A percentile compares a stretch with the other conserved stretches of the same genome.
phyloP scores from a whole-genome alignment of 2,888 invertebrate genomes.

The Drosophila helvetica region DNA sequence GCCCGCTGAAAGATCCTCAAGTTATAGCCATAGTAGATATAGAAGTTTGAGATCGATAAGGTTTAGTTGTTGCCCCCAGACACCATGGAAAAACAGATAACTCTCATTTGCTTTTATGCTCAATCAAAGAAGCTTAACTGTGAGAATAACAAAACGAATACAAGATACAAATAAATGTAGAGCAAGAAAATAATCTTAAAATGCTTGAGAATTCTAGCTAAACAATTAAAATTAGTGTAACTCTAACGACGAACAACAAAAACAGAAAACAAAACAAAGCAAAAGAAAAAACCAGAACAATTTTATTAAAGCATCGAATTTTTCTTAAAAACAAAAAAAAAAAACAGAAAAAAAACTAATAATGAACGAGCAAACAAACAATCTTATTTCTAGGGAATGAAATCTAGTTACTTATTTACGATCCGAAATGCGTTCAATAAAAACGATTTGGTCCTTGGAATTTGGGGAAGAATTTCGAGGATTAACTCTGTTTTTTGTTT shows the following conservation, averaged over 20 bases:
- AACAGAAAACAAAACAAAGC: conserved; percentile 25
- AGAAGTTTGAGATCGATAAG: conserved; percentile 48
- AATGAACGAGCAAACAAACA: conserved; percentile 66
- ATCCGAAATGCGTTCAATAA: conserved; percentile 33
- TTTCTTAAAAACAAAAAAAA: conserved; percentile 58
- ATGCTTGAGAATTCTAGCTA: conserved; percentile 58
- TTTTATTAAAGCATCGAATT: conserved; percentile 79
- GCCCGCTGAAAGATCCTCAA: neutral
- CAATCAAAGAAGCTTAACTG: conserved; percentile 84
- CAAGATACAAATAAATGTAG: conserved; percentile 47
- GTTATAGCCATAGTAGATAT: conserved; percentile 41
- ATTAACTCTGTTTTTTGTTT: conserved; percentile 77
- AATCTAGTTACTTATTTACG: conserved; percentile 34
- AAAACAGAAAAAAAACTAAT: conserved; percentile 20
- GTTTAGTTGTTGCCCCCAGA: conserved; percentile 41
- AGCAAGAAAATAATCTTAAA: conserved; percentile 34
- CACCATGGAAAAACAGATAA: conserved; percentile 34
- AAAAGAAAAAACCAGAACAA: conserved; percentile 42
- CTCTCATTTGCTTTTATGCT: conserved; percentile 83
- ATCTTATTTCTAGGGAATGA: conserved; percentile 68
- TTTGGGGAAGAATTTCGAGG: conserved; percentile 84
- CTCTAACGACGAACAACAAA: conserved; percentile 29
- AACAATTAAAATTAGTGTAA: conserved; percentile 55
- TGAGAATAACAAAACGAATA: conserved; percentile 78
- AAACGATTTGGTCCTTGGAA: conserved; percentile 82